Base-by-base conservation (phyloP, 1,140 invertebrate genomes). In the Drosophila melanogaster region DNA sequence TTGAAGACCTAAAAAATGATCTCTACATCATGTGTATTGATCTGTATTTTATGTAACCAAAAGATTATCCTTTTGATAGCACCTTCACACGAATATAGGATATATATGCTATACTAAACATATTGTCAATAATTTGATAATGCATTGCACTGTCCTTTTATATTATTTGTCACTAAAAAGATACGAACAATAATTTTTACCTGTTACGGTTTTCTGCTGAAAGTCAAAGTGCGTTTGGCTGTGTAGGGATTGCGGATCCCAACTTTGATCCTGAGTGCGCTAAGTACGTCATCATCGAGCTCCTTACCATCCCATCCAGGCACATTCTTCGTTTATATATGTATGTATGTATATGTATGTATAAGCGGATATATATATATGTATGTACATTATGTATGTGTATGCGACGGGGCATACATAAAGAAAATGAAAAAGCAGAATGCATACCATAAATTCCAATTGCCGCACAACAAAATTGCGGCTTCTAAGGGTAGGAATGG, bases 391-490 rank as follows among this genome's bases (percentile, higher is more conserved):
- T 15, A 38, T 38, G 35, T 10, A 44, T 35, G 43, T 19, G 19
- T 49, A 41, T 69, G 54, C 67, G 40, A 40, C 70, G 67, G 43
- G 46, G 60, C 78, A 60, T 81, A 60, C 64, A 80, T 74, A 71
- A 61, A 59, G 46, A 41, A 79, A 76, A 71, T 60, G 58, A 83
- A 85, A 61, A 60, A 64, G 66, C 73, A 74, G 72, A 75, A 76
- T 76, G 74, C 75, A 85, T 85, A 86, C 73, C 81, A 85, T 74
- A 85, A 77, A 85, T 85, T 85, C 81, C 81, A 81, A 81, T 86
- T 86, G 81, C 70, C 74, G 51, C 49, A 58, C 47, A 49, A 75
- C 77, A 77, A 65, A 43, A 49, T 41, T 66, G 35, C 33, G 33
- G 43, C 33, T 65, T 24, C 41, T 65, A 65, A 58, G 77, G 81